Conservation (phyloP, 2,113 vertebrate species). For the Bubo blakistoni region DNA sequence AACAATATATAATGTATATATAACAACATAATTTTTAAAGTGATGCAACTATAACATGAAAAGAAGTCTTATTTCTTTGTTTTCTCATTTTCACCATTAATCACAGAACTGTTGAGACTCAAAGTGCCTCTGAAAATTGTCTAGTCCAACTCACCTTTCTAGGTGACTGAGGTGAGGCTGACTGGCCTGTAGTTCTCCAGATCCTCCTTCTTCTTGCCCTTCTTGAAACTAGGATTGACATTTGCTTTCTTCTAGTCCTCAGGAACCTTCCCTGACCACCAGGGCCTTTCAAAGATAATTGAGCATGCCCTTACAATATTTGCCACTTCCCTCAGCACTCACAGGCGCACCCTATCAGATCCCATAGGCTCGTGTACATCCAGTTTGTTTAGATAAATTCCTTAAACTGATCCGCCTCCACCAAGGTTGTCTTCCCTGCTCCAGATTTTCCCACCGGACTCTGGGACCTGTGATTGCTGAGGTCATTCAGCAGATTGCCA, state of each 20-base stretch:
- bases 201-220: neutral
- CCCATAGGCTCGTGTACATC: neutral
- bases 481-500: neutral
- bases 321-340: neutral
- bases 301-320: neutral
- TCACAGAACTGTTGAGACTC: neutral
- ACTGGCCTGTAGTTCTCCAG: neutral
- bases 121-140: neutral
- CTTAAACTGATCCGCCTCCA: neutral
- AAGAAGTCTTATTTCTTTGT: neutral
- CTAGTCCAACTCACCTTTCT: neutral
- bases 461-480: neutral
- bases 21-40: neutral
- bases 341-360: neutral
- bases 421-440: neutral
- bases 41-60: neutral
- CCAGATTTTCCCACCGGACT: neutral
- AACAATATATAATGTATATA: too few species aligned
- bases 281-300: neutral
- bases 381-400: neutral
- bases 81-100: neutral
- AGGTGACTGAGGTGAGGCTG: neutral
- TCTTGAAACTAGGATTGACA: neutral
- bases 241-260: neutral
- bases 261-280: neutral